phyloP scores from a whole-genome alignment of 2,888 invertebrate species.

The Andricus quercusramuli region DNA sequence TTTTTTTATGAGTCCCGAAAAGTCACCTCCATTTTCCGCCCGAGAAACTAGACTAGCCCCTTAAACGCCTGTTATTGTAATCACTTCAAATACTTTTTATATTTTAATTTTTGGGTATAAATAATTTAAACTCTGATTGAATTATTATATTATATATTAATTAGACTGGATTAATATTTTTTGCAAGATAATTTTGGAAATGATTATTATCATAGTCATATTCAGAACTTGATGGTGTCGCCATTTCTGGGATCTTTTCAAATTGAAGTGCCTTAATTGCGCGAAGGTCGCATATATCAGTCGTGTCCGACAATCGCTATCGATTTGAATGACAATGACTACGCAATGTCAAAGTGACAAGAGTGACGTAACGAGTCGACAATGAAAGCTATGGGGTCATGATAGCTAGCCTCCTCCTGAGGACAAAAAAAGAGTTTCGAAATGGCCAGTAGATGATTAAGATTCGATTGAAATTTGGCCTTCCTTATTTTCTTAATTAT shows the following conservation, averaged over 20 bases:
- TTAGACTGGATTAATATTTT: too few species aligned
- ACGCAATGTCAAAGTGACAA: slow-evolving; percentile 62
- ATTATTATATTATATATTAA: too few species aligned
- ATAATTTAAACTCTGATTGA: too few species aligned
- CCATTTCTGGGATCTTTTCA: slow-evolving; percentile 2
- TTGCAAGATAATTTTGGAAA: too few species aligned
- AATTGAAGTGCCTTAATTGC: slow-evolving; percentile 72
- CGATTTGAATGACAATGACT: slow-evolving; percentile 60
- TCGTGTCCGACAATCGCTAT: slow-evolving; percentile 67
- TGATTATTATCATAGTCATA: background rate
- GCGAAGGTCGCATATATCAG: slow-evolving; percentile 71
- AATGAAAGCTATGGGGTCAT: slow-evolving; percentile 59
- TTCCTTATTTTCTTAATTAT: slow-evolving; percentile 14
- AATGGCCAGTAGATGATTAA: slow-evolving; percentile 18
- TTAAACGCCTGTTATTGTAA: too few species aligned
- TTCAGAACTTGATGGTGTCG: slow-evolving; percentile 45
- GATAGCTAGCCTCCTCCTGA: slow-evolving; percentile 46
- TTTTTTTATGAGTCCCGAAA: too few species aligned
- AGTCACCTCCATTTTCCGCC: too few species aligned
- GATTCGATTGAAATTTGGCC: slow-evolving; percentile 12
- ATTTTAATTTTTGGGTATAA: too few species aligned
- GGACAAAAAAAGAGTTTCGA: slow-evolving; percentile 46
- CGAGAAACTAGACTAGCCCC: too few species aligned
- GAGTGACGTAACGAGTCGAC: slow-evolving; percentile 71
- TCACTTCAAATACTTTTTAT: too few species aligned